Percentiles rank a stretch among this genome's conserved stretches.
phyloP scores from a whole-genome alignment of 2,797 vertebrate species.

The Bradypodion pumilum region DNA sequence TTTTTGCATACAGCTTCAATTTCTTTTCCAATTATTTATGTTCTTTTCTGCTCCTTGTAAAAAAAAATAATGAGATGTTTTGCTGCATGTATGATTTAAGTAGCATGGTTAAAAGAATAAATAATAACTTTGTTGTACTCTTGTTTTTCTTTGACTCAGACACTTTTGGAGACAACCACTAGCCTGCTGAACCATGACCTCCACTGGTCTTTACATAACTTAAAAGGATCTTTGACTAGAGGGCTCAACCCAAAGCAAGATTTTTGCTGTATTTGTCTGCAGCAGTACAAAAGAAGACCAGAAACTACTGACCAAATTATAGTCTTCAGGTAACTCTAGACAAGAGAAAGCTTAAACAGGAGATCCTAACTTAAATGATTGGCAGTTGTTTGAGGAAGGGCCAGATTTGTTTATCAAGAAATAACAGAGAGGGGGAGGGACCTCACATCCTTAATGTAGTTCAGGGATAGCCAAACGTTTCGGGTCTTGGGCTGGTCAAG shows the following conservation, averaged over 20 bases:
- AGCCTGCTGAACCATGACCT: slow-evolving; percentile 94
- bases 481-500: too few species aligned
- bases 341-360: background rate
- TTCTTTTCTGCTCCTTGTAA: slow-evolving; percentile 36
- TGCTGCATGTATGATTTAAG: slow-evolving; percentile 1
- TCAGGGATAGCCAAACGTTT: too few species aligned
- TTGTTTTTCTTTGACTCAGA: slow-evolving; percentile 74
- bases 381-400: background rate
- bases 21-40: too few species aligned
- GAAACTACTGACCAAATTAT: slow-evolving; percentile 90
- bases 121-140: background rate
- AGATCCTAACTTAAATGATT: background rate
- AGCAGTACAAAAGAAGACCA: slow-evolving; percentile 92
- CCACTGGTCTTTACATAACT: slow-evolving; percentile 94
- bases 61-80: slow-evolving; percentile 34
- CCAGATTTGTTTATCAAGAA: background rate
- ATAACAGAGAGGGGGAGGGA: background rate
- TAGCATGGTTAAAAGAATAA: slow-evolving; percentile 25
- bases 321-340: slow-evolving; percentile 87
- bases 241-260: slow-evolving; percentile 94
- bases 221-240: slow-evolving; percentile 87
- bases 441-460: too few species aligned
- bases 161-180: slow-evolving; percentile 94
- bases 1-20: too few species aligned
- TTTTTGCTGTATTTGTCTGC: slow-evolving; percentile 92